phyloP scores from a whole-genome alignment of 2,888 invertebrate species.

The Polydrusus tereticollis region DNA sequence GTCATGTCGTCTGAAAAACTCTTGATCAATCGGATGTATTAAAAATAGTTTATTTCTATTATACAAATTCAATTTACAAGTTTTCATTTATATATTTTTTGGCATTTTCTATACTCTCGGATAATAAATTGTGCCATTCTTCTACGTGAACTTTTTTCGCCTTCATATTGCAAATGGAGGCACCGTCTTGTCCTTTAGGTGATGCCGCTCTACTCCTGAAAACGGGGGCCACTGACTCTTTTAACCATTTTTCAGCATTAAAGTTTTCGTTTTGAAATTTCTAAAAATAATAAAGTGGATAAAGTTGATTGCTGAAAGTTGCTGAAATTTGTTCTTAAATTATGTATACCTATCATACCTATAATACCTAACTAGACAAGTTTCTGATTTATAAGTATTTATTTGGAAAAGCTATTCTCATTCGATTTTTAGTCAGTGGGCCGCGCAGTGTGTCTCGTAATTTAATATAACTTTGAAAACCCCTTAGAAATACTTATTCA shows the following conservation, averaged over 20 bases:
- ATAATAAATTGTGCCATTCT: slow-evolving; percentile 75
- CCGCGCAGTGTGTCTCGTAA: no score
- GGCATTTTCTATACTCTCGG: slow-evolving; percentile 73
- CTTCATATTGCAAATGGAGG: slow-evolving; percentile 77
- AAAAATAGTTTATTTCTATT: background rate
- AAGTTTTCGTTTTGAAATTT: slow-evolving; percentile 71
- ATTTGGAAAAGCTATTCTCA: no score
- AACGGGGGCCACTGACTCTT: slow-evolving; percentile 70
- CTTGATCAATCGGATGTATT: no score
- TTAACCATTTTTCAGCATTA: slow-evolving; percentile 79
- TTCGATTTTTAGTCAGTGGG: no score
- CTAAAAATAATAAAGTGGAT: slow-evolving; percentile 64
- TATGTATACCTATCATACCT: no score
- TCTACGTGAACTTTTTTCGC: slow-evolving; percentile 72
- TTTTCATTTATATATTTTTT: slow-evolving; percentile 68
- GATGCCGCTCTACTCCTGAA: slow-evolving; percentile 71
- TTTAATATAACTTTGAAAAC: no score
- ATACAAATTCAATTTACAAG: slow-evolving; percentile 52
- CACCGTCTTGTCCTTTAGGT: slow-evolving; percentile 72
- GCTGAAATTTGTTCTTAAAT: no score
- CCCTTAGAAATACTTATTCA: no score
- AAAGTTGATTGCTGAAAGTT: background rate
- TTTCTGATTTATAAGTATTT: no score
- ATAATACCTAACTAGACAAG: no score
- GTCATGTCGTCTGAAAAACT: no score